Evolutionary conservation across 1,140 invertebrate genomes (phyloP), one percentile per base, ranked within the genome.

Genomic region (Pantala flavescens): DNA sequence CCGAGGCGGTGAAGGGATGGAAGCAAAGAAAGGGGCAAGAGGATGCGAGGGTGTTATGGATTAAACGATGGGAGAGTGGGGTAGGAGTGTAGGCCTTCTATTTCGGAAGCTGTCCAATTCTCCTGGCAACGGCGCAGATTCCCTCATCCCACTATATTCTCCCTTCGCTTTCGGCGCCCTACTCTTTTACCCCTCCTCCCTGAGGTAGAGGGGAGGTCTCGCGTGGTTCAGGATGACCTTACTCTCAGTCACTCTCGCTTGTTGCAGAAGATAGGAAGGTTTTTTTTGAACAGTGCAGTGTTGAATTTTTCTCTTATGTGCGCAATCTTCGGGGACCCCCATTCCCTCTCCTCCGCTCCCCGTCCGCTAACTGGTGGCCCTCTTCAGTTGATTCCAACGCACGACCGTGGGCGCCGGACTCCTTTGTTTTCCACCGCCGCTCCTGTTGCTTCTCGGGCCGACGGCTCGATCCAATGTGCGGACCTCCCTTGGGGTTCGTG

Each of bases 31-130:
- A 21, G 49, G 49, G n/a, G 49, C 12, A 63, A 63, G 49, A 63
- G n/a, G n/a, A 16, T 16, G 49, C 49, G 49, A 63, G 49, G 49
- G 49, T 16, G 49, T 16, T 16, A 21, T 7, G 49, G 49, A 63
- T 63, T 63, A 63, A 63, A 63, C 49, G 49, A 16, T 16, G 49
- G n/a, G 49, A 21, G 49, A 63, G 49, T 63, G 49, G 49, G 49
- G 49, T 21, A 63, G n/a, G 49, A 63, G 49, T 14, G 16, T 21
- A 9, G 49, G 49, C 49, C 49, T 63, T 63, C 49, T 63, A 63
- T 63, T 63, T 63, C 49, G 49, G 49, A 63, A 63, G 49, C 49
- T 63, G n/a, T 63, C 49, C 49, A 63, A 63, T 63, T 63, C 49
- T 63, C 49, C n/a, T 63, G 49, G 49, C 49, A 63, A 63, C 49